Evolutionary conservation across 2,888 invertebrate species (phyloP).

Genomic region (Lutraria lutraria): DNA sequence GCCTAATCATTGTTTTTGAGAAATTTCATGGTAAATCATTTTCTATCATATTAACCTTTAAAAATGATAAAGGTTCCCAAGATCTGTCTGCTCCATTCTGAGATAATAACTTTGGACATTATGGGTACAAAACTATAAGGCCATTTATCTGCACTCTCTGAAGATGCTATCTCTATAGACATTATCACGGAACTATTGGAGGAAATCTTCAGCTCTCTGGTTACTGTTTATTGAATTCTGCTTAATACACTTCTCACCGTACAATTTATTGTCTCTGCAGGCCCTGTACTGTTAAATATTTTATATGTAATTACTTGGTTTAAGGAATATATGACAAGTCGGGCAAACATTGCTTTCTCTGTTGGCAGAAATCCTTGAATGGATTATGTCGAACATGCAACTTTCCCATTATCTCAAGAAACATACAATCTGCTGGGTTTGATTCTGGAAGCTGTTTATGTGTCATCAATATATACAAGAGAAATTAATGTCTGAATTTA

Average conservation of each 20-base stretch:
- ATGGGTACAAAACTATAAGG: no score
- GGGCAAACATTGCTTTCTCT: neutral
- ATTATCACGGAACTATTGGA: no score
- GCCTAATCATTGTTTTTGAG: no score
- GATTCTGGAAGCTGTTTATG: neutral
- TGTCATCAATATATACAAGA: neutral
- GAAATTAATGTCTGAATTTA: neutral
- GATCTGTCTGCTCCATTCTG: no score
- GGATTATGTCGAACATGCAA: neutral
- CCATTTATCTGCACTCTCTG: no score
- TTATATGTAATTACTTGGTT: constrained; percentile 21
- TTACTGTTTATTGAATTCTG: neutral
- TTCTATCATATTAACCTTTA: no score
- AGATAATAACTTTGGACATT: no score
- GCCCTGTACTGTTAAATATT: constrained; percentile 6
- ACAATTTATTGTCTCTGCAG: neutral
- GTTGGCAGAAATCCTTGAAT: neutral
- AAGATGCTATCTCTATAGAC: no score
- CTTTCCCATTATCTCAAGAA: neutral
- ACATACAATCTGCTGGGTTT: neutral
- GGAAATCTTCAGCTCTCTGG: neutral
- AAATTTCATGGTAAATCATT: no score
- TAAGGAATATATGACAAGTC: constrained; percentile 10
- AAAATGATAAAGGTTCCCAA: no score
- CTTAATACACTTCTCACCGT: neutral